Evolutionary conservation across 2,113 vertebrate species (phyloP), one percentile per base, ranked within the genome.

Genomic region (Clarias gariepinus): DNA sequence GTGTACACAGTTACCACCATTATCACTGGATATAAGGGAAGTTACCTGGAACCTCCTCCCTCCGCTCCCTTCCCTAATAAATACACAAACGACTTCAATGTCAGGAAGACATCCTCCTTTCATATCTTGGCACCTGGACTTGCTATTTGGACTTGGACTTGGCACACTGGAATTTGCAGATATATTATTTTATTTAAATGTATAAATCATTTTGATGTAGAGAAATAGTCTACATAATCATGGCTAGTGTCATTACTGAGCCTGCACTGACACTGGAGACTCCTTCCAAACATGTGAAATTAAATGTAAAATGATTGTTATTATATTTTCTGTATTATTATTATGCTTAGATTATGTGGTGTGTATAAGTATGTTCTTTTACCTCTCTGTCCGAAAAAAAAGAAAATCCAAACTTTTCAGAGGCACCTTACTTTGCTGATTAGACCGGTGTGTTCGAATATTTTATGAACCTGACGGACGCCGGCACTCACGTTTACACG

Each of bases 381-480:
- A 53, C 13, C 11, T 83, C 91, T 90, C 87, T 87, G 77, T 57
- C 89, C 85, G 47, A 8, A 47, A 47, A 47, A 82, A 63, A 30
- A 99, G 98, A 92, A 91, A 94, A 93, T 89, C 96, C 97, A 3
- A 87, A 93, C 79, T 99, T 99, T 91, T 96, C 96, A 1, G 98
- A 99, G 93, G 97, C 98, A 25, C 96, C 98, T 0, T 60, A 98
- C 92, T 99, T 99, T 89, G 96, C 98, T 3, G 98, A 99, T 91
- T 98, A 99, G 93, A 98, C 98, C 0, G 98, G 98, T 0, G 97
- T 99, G 2, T 99, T 99, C 91, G 98, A 99, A 82, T 99, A 98
- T 89, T 96, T 95, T 76, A 81, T 91, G 13, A 99, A 99, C 90
- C 74, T 87, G 16, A 95, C 95, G 1, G 97, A 98, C 82, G 92